phyloP scores from a whole-genome alignment of 2,888 invertebrate genomes.

The Notodonta dromedarius region DNA sequence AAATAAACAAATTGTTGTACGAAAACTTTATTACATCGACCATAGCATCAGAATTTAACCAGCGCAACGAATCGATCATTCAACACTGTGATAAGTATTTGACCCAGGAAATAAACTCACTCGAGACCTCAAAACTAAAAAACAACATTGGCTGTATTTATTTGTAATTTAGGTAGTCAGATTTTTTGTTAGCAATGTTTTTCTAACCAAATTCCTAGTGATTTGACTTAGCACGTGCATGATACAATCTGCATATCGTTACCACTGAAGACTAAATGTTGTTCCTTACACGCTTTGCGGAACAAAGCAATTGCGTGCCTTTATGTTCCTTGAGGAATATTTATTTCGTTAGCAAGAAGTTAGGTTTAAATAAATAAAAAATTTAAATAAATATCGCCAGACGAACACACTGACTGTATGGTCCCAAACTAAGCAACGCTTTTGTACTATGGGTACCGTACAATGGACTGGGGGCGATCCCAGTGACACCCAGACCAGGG shows the following conservation, averaged over 20 bases:
- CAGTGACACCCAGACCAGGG: no score
- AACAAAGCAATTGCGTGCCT: no score
- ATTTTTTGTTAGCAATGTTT: background rate
- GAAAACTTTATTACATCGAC: background rate
- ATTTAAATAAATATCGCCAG: no score
- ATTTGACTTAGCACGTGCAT: background rate
- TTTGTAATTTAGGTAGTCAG: background rate
- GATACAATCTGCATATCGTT: background rate
- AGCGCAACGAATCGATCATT: slow-evolving; percentile 4
- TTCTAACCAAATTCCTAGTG: background rate
- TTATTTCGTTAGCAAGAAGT: no score
- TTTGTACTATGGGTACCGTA: no score
- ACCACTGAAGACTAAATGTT: background rate
- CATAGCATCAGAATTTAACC: background rate
- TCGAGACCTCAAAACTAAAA: background rate
- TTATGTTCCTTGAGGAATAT: no score
- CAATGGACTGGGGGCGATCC: no score
- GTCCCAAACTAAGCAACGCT: no score
- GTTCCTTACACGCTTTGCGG: background rate
- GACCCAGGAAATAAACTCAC: slow-evolving; percentile 7
- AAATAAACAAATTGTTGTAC: slow-evolving; percentile 1
- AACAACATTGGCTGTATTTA: background rate
- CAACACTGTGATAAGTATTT: background rate
- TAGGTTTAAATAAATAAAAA: no score
- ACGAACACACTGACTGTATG: no score